Percentiles rank a stretch among this genome's conserved stretches.
Evolutionary conservation across 2,113 vertebrate genomes (phyloP).

Genomic region (Oplegnathus fasciatus): DNA sequence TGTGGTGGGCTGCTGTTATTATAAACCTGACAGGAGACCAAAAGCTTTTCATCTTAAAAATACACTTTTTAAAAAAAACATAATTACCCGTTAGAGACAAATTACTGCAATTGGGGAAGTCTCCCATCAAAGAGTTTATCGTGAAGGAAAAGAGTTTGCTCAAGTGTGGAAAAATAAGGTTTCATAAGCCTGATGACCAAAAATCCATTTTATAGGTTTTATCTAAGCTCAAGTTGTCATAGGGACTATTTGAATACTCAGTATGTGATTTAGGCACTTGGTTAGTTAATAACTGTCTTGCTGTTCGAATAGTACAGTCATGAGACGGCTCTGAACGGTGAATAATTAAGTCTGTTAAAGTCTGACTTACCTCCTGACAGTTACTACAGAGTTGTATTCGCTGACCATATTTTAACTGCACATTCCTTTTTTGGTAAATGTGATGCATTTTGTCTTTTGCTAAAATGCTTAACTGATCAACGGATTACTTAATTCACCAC

Average conservation of each 20-base stretch:
- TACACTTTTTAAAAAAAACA: background rate
- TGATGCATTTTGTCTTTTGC: background rate
- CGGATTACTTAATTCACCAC: background rate
- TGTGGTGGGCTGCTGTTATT: constrained; percentile 26
- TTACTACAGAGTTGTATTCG: background rate
- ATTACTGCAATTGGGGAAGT: constrained; percentile 5
- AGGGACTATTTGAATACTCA: background rate
- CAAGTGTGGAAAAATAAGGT: background rate
- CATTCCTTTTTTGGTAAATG: background rate
- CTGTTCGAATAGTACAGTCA: background rate
- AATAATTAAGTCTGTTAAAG: background rate
- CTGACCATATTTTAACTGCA: background rate
- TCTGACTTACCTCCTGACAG: no score
- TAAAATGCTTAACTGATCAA: background rate
- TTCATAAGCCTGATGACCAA: background rate
- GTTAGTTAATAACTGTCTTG: background rate
- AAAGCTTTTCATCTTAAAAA: constrained; percentile 47
- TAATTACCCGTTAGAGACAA: constrained; percentile 17
- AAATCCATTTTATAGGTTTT: background rate
- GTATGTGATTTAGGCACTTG: background rate
- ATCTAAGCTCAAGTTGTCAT: background rate
- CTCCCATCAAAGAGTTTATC: background rate
- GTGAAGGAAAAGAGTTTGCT: constrained; percentile 2
- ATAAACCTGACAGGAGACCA: constrained; percentile 19
- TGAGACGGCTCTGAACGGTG: background rate